Evolutionary conservation across 2,888 invertebrate species (phyloP).

Genomic region (Stenodema calcarata): DNA sequence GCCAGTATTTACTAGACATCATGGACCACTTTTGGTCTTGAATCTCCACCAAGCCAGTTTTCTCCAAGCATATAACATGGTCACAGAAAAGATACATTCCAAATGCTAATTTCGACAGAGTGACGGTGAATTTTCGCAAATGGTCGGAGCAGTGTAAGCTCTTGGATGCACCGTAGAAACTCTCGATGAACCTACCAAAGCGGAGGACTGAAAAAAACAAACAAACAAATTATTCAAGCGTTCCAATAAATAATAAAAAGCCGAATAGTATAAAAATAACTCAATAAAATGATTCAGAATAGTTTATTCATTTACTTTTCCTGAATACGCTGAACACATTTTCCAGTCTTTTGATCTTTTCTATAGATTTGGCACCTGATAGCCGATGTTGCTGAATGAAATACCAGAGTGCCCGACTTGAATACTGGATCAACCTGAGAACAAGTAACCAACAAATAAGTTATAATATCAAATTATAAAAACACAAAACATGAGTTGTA

Average conservation of each 20-base stretch:
- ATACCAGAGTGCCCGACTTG: constrained; percentile 41
- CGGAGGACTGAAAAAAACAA: constrained; percentile 72
- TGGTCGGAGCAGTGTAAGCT: constrained; percentile 76
- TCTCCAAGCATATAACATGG: constrained; percentile 84
- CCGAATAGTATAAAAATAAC: not conserved
- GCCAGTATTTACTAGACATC: constrained; percentile 82
- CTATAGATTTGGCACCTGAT: constrained; percentile 20
- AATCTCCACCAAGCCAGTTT: constrained; percentile 71
- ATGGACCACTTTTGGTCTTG: constrained; percentile 79
- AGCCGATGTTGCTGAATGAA: constrained; percentile 25
- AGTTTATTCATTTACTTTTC: constrained; percentile 27
- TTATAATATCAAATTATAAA: no score
- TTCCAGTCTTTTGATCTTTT: constrained; percentile 45
- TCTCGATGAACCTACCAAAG: constrained; percentile 84
- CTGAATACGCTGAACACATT: constrained; percentile 43
- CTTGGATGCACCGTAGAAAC: constrained; percentile 76
- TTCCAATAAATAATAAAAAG: not conserved
- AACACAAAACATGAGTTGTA: no score
- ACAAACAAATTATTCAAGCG: not conserved
- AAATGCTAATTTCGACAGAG: constrained; percentile 79
- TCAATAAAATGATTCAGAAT: not conserved
- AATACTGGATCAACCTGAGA: constrained; percentile 45
- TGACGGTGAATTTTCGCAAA: constrained; percentile 73
- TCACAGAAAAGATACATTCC: constrained; percentile 83
- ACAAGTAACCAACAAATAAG: not conserved